phyloP scores from a whole-genome alignment of 1,140 invertebrate species.

The Bathynomus jamesi region DNA sequence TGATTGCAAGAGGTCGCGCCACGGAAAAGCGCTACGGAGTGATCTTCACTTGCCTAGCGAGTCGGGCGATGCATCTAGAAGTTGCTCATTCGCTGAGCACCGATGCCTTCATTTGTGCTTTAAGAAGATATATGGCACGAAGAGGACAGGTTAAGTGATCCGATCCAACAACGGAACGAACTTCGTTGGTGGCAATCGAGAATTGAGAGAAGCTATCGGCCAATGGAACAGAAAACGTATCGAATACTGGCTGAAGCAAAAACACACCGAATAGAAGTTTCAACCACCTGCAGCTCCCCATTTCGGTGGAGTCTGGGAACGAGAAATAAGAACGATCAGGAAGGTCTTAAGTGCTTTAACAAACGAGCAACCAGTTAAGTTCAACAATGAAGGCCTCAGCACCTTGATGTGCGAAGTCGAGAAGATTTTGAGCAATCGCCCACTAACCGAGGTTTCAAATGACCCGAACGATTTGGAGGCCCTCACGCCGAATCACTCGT shows the following conservation, averaged over 20 bases:
- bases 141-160: constrained; percentile 35
- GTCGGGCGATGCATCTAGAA: constrained; percentile 40
- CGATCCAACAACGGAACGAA: constrained; percentile 41
- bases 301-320: constrained; percentile 38
- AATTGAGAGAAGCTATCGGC: constrained; percentile 27
- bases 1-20: constrained; percentile 23
- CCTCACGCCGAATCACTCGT: constrained; percentile 17
- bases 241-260: constrained; percentile 4
- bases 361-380: constrained; percentile 3
- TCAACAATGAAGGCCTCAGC: constrained; percentile 24
- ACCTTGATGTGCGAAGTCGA: constrained; percentile 28
- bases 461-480: constrained; percentile 19
- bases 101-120: constrained; percentile 37
- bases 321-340: constrained; percentile 17
- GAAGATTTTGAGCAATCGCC: constrained; percentile 22
- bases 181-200: constrained; percentile 37
- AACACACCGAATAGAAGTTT: constrained; percentile 34
- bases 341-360: constrained; percentile 9
- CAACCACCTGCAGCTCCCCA: constrained; percentile 33
- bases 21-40: constrained; percentile 30
- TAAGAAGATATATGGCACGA: constrained; percentile 39
- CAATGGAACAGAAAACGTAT: constrained; percentile 27
- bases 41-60: constrained; percentile 37
- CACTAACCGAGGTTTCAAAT: constrained; percentile 21
- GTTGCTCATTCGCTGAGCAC: constrained; percentile 34